Conservation (phyloP, 2,797 vertebrate genomes). For the Buceros bicornis region DNA sequence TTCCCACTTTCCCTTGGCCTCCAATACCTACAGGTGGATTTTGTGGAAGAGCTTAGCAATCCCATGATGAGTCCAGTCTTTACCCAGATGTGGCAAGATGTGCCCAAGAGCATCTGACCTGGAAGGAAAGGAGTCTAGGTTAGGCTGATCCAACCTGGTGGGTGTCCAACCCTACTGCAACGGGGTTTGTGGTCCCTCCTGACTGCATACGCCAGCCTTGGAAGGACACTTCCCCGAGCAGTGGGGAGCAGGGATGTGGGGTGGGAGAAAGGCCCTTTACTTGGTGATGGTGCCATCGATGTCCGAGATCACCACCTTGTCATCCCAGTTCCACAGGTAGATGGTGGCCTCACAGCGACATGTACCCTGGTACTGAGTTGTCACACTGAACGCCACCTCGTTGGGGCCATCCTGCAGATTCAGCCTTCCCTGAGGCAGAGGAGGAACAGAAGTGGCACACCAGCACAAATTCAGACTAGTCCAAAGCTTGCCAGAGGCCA, state of each 20-base stretch:
- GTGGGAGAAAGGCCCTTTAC: slow-evolving; percentile 75
- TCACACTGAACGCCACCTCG: slow-evolving; percentile 92
- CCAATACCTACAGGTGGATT: slow-evolving; percentile 90
- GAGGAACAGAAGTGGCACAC: neutral
- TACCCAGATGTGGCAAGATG: slow-evolving; percentile 94
- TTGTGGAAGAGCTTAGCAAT: slow-evolving; percentile 95
- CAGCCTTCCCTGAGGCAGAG: slow-evolving; percentile 82
- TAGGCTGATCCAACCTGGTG: neutral
- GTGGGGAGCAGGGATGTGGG: neutral
- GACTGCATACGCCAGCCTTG: neutral
- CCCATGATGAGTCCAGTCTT: slow-evolving; percentile 96
- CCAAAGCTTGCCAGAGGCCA: neutral
- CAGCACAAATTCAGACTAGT: neutral
- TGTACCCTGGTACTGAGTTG: slow-evolving; percentile 96
- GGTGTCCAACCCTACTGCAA: neutral
- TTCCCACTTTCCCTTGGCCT: neutral
- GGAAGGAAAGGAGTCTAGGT: neutral
- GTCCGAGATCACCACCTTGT: slow-evolving; percentile 94
- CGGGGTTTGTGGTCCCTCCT: neutral
- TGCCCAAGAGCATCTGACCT: slow-evolving; percentile 96
- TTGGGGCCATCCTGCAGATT: slow-evolving; percentile 93
- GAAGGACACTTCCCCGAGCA: neutral
- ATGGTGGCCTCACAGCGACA: slow-evolving; percentile 94
- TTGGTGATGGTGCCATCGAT: slow-evolving; percentile 98
- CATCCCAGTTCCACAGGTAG: slow-evolving; percentile 95